Percentiles rank a stretch among this genome's conserved stretches.
Evolutionary conservation across 2,113 vertebrate genomes (phyloP).

Genomic region (Herpetotheres cachinnans): DNA sequence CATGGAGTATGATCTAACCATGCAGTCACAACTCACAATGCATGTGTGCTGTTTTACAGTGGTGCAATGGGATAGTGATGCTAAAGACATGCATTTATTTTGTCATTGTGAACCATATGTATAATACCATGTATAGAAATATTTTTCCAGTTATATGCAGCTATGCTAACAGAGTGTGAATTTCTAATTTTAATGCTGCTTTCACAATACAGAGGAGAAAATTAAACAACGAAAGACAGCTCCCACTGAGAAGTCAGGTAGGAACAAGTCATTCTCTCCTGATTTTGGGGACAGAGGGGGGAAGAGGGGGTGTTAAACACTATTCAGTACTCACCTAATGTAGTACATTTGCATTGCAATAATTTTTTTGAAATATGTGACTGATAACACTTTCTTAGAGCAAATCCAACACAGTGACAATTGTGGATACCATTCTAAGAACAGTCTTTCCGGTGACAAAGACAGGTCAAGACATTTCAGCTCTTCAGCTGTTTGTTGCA

Average conservation of each 20-base stretch:
- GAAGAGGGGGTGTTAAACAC: neutral
- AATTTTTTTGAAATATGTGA: neutral
- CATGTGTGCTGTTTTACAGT: neutral
- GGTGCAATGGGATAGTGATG: neutral
- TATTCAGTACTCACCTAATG: neutral
- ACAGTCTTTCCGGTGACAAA: neutral
- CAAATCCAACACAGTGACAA: neutral
- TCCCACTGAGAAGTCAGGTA: slow-evolving; percentile 66
- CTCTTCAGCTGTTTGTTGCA: neutral
- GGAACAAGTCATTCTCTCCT: neutral
- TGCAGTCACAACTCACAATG: neutral
- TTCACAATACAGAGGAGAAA: slow-evolving; percentile 65
- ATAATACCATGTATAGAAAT: neutral
- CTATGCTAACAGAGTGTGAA: neutral
- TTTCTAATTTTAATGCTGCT: slow-evolving; percentile 18
- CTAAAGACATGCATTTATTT: neutral
- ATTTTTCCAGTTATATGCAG: neutral
- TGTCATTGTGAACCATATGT: neutral
- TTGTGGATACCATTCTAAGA: neutral
- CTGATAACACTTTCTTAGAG: neutral
- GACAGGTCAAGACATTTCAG: neutral
- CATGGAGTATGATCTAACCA: neutral
- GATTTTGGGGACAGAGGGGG: neutral
- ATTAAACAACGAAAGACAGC: slow-evolving; percentile 57
- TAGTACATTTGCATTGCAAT: neutral